A percentile compares a stretch with the other conserved stretches of the same genome.
These are phyloP conservation scores for Pardosa pseudoannulata DNA, from an alignment of 2,888 invertebrate genomes.

Conservation along the genomic window DNA sequence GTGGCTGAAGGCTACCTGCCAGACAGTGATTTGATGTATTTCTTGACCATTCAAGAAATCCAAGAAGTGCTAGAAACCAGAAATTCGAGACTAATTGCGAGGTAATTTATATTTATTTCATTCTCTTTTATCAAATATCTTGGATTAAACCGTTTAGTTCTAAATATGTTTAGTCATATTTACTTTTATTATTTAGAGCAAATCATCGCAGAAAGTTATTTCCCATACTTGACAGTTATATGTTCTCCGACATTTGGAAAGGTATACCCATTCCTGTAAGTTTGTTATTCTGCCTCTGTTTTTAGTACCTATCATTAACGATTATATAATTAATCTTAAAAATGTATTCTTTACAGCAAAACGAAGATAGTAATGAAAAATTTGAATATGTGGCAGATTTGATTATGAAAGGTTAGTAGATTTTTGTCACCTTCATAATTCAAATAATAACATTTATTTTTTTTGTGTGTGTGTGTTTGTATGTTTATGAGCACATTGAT, in stretches of 20 bases:
- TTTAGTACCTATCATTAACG: background rate
- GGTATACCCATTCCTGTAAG: background rate
- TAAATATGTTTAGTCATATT: no score
- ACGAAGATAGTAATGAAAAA: background rate
- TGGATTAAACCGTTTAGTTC: no score
- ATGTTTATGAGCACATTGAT: no score
- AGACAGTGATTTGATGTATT: constrained; percentile 45
- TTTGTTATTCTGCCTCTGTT: background rate
- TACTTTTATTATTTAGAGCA: background rate
- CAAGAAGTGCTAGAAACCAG: constrained; percentile 14
- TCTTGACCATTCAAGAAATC: constrained; percentile 66
- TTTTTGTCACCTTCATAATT: no score
- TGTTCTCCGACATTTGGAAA: constrained; percentile 1
- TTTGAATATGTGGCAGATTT: constrained; percentile 4
- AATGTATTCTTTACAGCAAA: background rate
- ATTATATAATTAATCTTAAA: background rate
- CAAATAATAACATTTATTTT: no score
- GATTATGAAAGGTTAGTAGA: background rate
- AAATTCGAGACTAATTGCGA: constrained; percentile 2
- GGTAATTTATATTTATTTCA: no score
- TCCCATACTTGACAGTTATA: background rate
- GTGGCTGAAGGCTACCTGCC: constrained; percentile 57
- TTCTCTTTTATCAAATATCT: no score
- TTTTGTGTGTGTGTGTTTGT: no score
- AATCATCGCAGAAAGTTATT: background rate